Base-by-base conservation (phyloP, 1,140 invertebrate species). In the Drosophila quadrilineata region DNA sequence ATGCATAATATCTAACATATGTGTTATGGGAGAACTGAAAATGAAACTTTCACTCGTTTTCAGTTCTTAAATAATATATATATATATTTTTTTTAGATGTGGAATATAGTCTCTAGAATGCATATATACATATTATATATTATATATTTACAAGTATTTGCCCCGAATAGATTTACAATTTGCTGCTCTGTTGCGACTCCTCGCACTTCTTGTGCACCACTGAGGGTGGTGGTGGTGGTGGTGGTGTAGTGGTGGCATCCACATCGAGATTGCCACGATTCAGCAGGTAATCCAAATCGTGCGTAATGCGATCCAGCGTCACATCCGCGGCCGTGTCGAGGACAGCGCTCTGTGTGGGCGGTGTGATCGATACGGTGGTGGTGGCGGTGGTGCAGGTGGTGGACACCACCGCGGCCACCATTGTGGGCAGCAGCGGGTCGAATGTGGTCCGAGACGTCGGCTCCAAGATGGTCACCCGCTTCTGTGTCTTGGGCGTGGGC, bases 281-380 rank as follows among this genome's bases (percentile, higher is more conserved):
- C 41, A 95, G 88, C 54, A 95, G 87, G 90, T 95, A 95, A 88
- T 95, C 94, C 33, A 95, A 90, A 88, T 95, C 94, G 72, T 94
- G 92, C 1, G 93, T 94, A 74, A 95, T 95, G 67, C 94, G 92
- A 88, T 94, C 93, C 2, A 95, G 88, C 91, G 94, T 93, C 45
- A 93, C 82, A 64, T 80, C n/a, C 75, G 10, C 67, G 45, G 2
- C 22, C 33, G 49, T 59, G 31, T 22, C 77, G 6, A 43, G 35
- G 19, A 8, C 41, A 3, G 26, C 52, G 24, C 56, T 77, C 17
- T 84, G 79, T 0, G 64, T 75, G 10, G 59, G n/a, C 1, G 63
- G 68, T 16, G 68, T 62, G 6, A 29, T 71, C 8, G 63, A 70
- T 0, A 72, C 50, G 1, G 71, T 71, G 21, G 75, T 82, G 35